Percentiles rank a stretch among this genome's conserved stretches.
phyloP scores from a whole-genome alignment of 2,797 vertebrate genomes.

The Acanthurus tractus region DNA sequence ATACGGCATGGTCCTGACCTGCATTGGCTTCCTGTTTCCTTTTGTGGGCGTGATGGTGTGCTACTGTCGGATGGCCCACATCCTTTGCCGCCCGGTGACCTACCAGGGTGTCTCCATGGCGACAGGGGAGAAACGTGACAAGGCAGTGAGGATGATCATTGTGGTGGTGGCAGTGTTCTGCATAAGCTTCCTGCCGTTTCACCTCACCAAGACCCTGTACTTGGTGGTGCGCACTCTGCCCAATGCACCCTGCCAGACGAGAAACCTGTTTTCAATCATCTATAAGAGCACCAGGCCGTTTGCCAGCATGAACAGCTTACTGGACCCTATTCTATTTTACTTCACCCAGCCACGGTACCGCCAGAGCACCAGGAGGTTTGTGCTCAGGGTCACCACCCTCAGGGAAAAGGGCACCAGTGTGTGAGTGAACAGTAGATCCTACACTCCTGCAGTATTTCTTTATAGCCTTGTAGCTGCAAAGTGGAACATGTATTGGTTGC shows the following conservation, averaged over 20 bases:
- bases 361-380: conserved; percentile 84
- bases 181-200: conserved; percentile 96
- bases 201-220: conserved; percentile 95
- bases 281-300: conserved; percentile 96
- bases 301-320: conserved; percentile 96
- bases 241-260: conserved; percentile 73
- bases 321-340: conserved; percentile 97
- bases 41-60: conserved; percentile 90
- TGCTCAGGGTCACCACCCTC: conserved; percentile 87
- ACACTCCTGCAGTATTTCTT: neutral
- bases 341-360: conserved; percentile 93
- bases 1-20: conserved; percentile 93
- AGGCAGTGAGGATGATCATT: conserved; percentile 92
- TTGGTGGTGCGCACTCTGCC: conserved; percentile 88
- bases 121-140: conserved; percentile 88
- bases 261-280: conserved; percentile 91
- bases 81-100: conserved; percentile 85
- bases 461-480: conserved; percentile 2
- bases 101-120: conserved; percentile 66
- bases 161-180: conserved; percentile 91
- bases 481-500: neutral
- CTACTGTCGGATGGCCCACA: conserved; percentile 91
- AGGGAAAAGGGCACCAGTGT: conserved; percentile 73
- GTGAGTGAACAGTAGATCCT: conserved; percentile 21
- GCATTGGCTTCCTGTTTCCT: conserved; percentile 92